A percentile compares a stretch with the other conserved stretches of the same genome.
Conservation (phyloP, 1,140 invertebrate genomes). For the Varroa destructor region DNA sequence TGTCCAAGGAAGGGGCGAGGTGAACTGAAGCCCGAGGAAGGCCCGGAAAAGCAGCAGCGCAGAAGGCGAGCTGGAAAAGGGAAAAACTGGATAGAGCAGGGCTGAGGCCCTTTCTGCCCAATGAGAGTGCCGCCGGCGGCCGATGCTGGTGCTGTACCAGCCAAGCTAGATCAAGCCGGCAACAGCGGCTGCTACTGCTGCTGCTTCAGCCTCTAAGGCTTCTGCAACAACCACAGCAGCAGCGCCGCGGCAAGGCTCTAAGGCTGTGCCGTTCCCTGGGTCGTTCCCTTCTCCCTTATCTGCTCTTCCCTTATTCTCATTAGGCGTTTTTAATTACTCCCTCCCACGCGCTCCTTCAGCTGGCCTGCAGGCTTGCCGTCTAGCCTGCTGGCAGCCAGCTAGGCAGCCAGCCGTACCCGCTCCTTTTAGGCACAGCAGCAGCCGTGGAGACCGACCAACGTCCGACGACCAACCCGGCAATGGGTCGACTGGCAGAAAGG, state of each 20-base stretch:
- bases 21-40: too few relatives aligned
- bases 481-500: neutral
- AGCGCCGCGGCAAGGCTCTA: conserved; percentile 17
- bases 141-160: too few relatives aligned
- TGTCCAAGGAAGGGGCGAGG: too few relatives aligned
- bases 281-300: neutral
- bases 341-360: conserved; percentile 18
- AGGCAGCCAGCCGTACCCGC: neutral
- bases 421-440: neutral
- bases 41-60: too few relatives aligned
- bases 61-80: too few relatives aligned
- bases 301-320: conserved; percentile 19
- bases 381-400: neutral
- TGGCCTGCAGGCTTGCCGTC: neutral
- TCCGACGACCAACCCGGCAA: neutral
- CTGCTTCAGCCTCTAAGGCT: neutral
- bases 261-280: conserved; percentile 10
- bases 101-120: too few relatives aligned
- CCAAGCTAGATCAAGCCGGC: too few relatives aligned
- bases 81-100: too few relatives aligned
- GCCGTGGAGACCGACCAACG: neutral
- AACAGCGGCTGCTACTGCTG: neutral
- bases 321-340: conserved; percentile 28
- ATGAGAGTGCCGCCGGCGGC: too few relatives aligned
- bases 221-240: neutral